Evolutionary conservation across 2,888 invertebrate species (phyloP), one percentile per base, ranked within the genome.

Genomic region (Muschampia plurimacula): DNA sequence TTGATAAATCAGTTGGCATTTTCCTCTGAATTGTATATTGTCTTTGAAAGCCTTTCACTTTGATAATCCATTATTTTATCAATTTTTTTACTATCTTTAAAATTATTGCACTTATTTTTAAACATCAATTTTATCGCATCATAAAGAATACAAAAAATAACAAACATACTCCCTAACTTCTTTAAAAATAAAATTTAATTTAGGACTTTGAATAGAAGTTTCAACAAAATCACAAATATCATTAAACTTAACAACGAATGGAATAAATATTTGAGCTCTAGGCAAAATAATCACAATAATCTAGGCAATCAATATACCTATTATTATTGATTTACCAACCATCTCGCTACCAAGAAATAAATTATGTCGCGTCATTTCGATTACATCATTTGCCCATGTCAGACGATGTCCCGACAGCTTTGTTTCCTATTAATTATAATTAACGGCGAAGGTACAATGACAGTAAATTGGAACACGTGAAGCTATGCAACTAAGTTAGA

Each of bases 391-490:
- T 36, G 44, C 22, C 63, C 9, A 28, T 60, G 15, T 44, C 41
- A 15, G 22, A 15, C 60, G 49, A 49, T 49, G 59, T 46, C 44
- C 44, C 59, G 44, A 41, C 32, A 46, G 10, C 67, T 39, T 32
- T 44, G 32, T 59, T 59, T 44, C 44, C 7, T 67, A 44, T 44
- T 59, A 67, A 57, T 67, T 57, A 41, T 57, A 55, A 67, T 28
- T 59, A 8, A 55, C 55, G 22, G 13, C 67, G 41, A 41, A 57
- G 41, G 41, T 36, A 57, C 57, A 67, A 28, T 57, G 28, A 15
- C 28, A 57, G 22, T 12, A 28, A 67, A 67, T 57, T 41, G 13
- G 28, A 67, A 57, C 67, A 67, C 44, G 67, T 67, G 67, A 13
- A 59, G 5, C 59, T 32, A 32, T 32, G 59, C 59, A 13, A 59